These are phyloP conservation scores for Anagrus nilaparvatae DNA, from an alignment of 1,140 invertebrate genomes.

Conservation along the genomic window DNA sequence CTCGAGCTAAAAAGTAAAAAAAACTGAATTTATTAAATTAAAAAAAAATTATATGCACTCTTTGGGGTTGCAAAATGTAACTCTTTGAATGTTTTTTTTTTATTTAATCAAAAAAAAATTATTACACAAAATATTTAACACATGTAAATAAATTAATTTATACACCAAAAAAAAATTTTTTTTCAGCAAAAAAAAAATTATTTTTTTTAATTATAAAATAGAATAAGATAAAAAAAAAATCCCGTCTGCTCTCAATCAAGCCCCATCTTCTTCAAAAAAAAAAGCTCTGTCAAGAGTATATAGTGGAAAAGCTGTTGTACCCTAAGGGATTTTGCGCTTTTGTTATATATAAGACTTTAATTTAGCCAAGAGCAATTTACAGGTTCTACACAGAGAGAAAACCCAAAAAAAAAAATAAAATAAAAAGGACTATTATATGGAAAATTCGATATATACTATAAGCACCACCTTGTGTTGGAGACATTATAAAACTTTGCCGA, in stretches of 20 bases:
- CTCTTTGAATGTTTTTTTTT: slow-evolving; percentile 37
- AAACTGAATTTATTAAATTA: slow-evolving; percentile 1
- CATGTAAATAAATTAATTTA: slow-evolving; percentile 16
- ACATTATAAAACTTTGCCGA: no score
- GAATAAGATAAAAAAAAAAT: no score
- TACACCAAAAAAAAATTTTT: slow-evolving; percentile 6
- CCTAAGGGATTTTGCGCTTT: neutral
- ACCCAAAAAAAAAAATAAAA: no score
- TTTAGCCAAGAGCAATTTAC: slow-evolving; percentile 23
- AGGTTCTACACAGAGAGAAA: no score
- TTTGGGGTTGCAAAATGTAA: slow-evolving; percentile 38
- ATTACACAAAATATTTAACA: slow-evolving; percentile 16
- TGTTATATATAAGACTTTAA: slow-evolving; percentile 16
- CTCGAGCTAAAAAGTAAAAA: neutral
- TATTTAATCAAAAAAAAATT: no score
- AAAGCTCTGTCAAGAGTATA: no score
- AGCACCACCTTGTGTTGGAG: no score
- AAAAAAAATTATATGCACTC: slow-evolving; percentile 31
- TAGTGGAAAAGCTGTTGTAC: neutral
- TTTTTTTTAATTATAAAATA: no score
- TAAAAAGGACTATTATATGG: no score
- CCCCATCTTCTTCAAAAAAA: slow-evolving; percentile 11
- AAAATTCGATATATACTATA: no score
- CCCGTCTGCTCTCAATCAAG: slow-evolving; percentile 8
- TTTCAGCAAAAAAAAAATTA: slow-evolving; percentile 1